Conservation (phyloP, 2,113 vertebrate genomes). For the Verasper variegatus region DNA sequence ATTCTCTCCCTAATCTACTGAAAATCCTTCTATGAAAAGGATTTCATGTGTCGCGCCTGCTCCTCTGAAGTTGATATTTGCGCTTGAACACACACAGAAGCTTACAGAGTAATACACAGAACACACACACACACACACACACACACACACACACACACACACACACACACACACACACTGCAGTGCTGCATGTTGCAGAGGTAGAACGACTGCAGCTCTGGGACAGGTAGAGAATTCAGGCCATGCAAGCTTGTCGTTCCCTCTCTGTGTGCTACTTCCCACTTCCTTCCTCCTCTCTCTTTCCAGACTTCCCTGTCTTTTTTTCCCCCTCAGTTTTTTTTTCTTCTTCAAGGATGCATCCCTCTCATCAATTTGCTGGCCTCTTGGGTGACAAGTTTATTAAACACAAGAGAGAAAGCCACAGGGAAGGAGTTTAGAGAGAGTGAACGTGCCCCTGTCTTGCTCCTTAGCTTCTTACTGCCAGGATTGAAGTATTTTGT, state of each 20-base stretch:
- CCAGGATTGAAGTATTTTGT: slow-evolving; percentile 23
- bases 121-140: slow-evolving; percentile 10
- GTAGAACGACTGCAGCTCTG: slow-evolving; percentile 62
- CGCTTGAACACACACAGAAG: slow-evolving; percentile 10
- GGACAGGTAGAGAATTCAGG: slow-evolving; percentile 68
- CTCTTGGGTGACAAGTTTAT: slow-evolving; percentile 87
- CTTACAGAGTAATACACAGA: slow-evolving; percentile 1
- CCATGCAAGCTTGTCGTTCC: slow-evolving; percentile 43
- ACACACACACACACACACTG: slow-evolving; percentile 37
- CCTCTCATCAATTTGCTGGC: slow-evolving; percentile 81
- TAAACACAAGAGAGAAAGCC: slow-evolving; percentile 77
- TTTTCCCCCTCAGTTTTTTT: slow-evolving; percentile 4
- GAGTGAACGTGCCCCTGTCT: not conserved
- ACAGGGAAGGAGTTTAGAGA: not conserved
- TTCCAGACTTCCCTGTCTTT: slow-evolving; percentile 30
- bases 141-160: slow-evolving; percentile 6
- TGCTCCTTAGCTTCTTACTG: slow-evolving; percentile 1
- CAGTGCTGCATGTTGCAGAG: slow-evolving; percentile 81
- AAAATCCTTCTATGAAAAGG: slow-evolving; percentile 53
- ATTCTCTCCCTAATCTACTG: slow-evolving; percentile 57
- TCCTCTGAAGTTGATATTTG: slow-evolving; percentile 49
- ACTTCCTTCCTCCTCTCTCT: slow-evolving; percentile 21
- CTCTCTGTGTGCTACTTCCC: slow-evolving; percentile 53
- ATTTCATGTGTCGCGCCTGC: slow-evolving; percentile 42
- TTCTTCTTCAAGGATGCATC: slow-evolving; percentile 61